Percentiles rank a stretch among this genome's conserved stretches.
phyloP scores from a whole-genome alignment of 2,888 invertebrate species.

The Lycophotia porphyrea region DNA sequence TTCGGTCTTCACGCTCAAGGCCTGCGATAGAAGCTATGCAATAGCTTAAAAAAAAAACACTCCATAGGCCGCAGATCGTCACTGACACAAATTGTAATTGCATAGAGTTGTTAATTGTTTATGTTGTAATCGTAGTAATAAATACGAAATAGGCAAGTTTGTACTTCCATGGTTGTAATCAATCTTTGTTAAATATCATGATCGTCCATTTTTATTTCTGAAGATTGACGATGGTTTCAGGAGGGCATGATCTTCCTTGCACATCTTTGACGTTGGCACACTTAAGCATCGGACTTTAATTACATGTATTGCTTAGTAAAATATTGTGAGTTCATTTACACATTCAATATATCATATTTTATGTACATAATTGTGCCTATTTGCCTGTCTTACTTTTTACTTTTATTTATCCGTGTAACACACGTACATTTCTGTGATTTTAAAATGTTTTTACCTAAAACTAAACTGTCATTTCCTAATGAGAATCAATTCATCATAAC shows the following conservation, averaged over 20 bases:
- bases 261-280: background rate
- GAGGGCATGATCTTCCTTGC: background rate
- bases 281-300: background rate
- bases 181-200: background rate
- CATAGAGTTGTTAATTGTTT: background rate
- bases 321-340: background rate
- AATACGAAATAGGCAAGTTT: background rate
- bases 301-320: background rate
- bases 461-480: constrained; percentile 4
- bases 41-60: no score
- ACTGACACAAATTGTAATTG: background rate
- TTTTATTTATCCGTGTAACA: background rate
- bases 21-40: no score
- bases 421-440: background rate
- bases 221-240: background rate
- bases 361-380: background rate
- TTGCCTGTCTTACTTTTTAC: constrained; percentile 2
- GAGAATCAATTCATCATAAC: background rate
- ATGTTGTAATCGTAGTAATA: background rate
- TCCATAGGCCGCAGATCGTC: background rate
- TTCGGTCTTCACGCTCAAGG: no score
- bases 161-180: background rate
- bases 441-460: background rate
- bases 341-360: background rate
- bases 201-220: background rate